These are phyloP conservation scores for Lasius fuliginosus DNA, from an alignment of 2,888 invertebrate species.

Conservation along the genomic window DNA sequence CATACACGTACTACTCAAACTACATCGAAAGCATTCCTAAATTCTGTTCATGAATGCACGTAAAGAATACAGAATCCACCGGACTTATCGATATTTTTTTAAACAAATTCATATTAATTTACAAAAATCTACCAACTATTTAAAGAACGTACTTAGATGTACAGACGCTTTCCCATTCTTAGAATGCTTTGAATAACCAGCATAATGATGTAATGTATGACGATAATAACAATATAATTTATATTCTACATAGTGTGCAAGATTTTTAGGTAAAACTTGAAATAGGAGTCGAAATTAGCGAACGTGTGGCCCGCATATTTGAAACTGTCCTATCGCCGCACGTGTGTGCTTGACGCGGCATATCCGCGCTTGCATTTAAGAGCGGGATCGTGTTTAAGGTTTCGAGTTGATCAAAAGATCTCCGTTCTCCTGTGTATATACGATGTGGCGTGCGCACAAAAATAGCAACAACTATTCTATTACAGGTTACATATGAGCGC, in stretches of 20 bases:
- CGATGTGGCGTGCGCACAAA: constrained; percentile 58
- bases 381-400: constrained; percentile 60
- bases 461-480: constrained; percentile 65
- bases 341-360: constrained; percentile 60
- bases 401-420: constrained; percentile 70
- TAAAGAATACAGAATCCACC: background rate
- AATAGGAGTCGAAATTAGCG: background rate
- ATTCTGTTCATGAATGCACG: background rate
- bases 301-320: background rate
- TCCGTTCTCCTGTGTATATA: constrained; percentile 40
- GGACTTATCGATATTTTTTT: background rate
- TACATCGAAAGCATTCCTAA: background rate
- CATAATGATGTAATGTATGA: background rate
- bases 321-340: constrained; percentile 45
- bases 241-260: background rate
- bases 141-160: background rate
- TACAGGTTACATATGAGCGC: constrained; percentile 55
- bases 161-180: background rate
- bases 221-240: background rate
- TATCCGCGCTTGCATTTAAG: constrained; percentile 43
- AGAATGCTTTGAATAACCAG: background rate
- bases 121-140: background rate
- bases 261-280: background rate
- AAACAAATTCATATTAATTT: background rate
- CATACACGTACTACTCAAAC: constrained; percentile 33